These are phyloP conservation scores for Drosophila punjabiensis DNA, from an alignment of 1,140 invertebrate species.

Conservation along the genomic window DNA sequence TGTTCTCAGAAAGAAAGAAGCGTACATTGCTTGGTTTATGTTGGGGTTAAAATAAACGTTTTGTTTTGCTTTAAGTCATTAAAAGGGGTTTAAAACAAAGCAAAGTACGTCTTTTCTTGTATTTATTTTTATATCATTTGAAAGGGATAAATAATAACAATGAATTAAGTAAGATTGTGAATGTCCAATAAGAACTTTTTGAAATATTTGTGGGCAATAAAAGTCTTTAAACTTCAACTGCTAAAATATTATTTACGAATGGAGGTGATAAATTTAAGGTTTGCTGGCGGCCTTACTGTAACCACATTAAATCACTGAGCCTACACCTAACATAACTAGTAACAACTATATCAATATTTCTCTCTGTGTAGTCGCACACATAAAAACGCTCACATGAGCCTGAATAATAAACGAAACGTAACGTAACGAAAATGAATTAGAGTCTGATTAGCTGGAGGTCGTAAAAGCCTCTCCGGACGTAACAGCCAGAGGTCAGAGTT, in stretches of 20 bases:
- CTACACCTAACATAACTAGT: neutral
- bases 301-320: neutral
- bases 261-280: neutral
- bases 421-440: conserved; percentile 70
- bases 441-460: conserved; percentile 67
- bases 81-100: neutral
- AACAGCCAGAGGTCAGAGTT: conserved; percentile 60
- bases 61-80: neutral
- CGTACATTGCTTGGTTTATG: no score
- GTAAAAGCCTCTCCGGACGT: conserved; percentile 57
- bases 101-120: neutral
- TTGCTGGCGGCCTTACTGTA: neutral
- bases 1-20: no score
- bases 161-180: no score
- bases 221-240: neutral
- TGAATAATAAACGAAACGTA: conserved; percentile 72
- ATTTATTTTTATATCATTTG: no score
- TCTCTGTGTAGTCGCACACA: conserved; percentile 24
- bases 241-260: neutral
- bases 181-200: no score
- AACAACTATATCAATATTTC: neutral
- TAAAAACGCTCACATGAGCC: conserved; percentile 34
- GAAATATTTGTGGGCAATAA: neutral
- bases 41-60: neutral
- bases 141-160: neutral